These are phyloP conservation scores for Drosophila mimica DNA, from an alignment of 2,888 invertebrate genomes.

Conservation along the genomic window DNA sequence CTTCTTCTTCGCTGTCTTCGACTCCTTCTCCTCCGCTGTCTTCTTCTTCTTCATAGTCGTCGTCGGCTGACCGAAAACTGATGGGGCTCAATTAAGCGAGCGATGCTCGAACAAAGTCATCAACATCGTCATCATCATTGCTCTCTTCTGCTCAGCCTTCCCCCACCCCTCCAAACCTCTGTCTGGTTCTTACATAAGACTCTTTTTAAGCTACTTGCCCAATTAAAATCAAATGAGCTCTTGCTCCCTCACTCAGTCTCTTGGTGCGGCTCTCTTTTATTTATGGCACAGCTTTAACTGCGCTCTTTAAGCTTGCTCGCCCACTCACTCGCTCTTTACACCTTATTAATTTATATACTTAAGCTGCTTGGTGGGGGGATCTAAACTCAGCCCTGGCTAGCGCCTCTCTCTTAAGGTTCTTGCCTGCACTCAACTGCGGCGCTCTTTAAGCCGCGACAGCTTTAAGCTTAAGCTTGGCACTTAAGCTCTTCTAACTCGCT, in stretches of 20 bases:
- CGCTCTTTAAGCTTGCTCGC: background rate
- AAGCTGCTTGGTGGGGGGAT: background rate
- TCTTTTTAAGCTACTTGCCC: slow-evolving; percentile 37
- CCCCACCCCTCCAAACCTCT: background rate
- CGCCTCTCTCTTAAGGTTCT: background rate
- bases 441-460: background rate
- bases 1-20: background rate
- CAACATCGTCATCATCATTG: slow-evolving; percentile 46
- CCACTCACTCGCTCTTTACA: background rate
- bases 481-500: background rate
- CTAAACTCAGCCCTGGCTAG: background rate
- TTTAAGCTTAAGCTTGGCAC: background rate
- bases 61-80: slow-evolving; percentile 56
- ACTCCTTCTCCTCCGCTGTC: slow-evolving; percentile 2
- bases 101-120: slow-evolving; percentile 46
- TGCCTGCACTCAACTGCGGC: background rate
- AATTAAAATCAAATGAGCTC: slow-evolving; percentile 39
- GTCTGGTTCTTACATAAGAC: slow-evolving; percentile 6
- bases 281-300: slow-evolving; percentile 21
- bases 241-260: background rate
- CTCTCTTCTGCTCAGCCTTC: slow-evolving; percentile 1
- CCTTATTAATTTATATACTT: slow-evolving; percentile 12
- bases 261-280: background rate
- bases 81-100: slow-evolving; percentile 65
- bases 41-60: slow-evolving; percentile 9